Conservation (phyloP, 2,888 invertebrate species). For the Rhagonycha fulva region DNA sequence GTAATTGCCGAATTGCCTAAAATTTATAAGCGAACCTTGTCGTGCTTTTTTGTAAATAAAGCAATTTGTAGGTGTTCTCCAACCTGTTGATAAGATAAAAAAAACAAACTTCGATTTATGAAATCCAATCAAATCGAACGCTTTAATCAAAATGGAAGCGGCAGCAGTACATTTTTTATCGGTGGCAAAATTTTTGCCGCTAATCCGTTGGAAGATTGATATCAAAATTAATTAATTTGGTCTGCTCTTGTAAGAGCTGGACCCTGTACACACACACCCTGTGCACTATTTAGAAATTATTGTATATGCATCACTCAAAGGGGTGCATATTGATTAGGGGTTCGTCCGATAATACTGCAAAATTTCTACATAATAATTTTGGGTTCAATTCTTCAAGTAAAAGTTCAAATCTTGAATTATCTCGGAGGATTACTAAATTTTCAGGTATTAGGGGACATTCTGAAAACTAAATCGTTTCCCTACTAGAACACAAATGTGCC, state of each 20-base stretch:
- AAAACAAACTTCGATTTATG: neutral
- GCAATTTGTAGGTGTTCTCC: neutral
- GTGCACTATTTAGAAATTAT: neutral
- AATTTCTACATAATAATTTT: neutral
- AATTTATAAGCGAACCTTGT: neutral
- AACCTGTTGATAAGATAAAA: neutral
- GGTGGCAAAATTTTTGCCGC: neutral
- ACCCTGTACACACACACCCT: neutral
- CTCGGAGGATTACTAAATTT: neutral
- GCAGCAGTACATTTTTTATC: neutral
- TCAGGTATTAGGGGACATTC: neutral
- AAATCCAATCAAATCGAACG: neutral
- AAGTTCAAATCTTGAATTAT: too few relatives aligned
- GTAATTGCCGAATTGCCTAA: neutral
- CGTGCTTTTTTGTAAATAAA: neutral
- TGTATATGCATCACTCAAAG: neutral
- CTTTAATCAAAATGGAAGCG: neutral
- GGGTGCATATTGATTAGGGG: neutral
- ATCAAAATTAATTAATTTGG: neutral
- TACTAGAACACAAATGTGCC: neutral
- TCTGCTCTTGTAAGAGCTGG: neutral
- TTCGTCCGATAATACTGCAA: neutral
- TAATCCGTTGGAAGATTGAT: neutral
- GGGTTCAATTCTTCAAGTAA: too few relatives aligned
- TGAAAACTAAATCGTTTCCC: neutral